These are phyloP conservation scores for Apodemia mormo DNA, from an alignment of 2,888 invertebrate genomes.

Conservation along the genomic window DNA sequence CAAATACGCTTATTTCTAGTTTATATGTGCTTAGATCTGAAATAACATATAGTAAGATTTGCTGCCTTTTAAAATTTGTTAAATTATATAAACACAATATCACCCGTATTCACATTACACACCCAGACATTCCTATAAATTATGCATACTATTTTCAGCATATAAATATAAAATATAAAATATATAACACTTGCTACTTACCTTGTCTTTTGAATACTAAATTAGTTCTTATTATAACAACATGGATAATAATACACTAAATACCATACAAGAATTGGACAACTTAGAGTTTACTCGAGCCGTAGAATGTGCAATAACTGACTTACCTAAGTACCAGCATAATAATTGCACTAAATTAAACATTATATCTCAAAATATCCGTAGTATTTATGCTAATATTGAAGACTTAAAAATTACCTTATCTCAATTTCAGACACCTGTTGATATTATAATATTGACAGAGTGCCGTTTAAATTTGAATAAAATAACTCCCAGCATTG, in stretches of 20 bases:
- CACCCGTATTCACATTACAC: background rate
- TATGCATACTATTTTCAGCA: background rate
- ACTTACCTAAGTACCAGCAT: slow-evolving; percentile 1
- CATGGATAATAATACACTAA: background rate
- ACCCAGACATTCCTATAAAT: background rate
- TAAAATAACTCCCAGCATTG: slow-evolving; percentile 18
- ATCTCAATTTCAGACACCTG: slow-evolving; percentile 7
- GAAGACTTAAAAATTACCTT: slow-evolving; percentile 17
- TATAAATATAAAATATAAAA: background rate
- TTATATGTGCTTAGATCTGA: background rate
- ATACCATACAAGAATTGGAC: slow-evolving; percentile 2
- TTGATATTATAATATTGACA: slow-evolving; percentile 26
- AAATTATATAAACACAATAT: background rate
- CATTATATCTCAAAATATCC: slow-evolving; percentile 20
- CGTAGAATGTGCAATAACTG: background rate
- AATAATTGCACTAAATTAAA: slow-evolving; percentile 1
- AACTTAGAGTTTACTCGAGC: background rate
- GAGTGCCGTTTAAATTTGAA: slow-evolving; percentile 25
- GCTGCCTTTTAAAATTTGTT: background rate
- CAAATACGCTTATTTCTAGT: background rate
- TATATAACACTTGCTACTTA: too few relatives aligned
- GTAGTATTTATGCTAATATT: slow-evolving; percentile 24
- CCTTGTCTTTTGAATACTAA: background rate
- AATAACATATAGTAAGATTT: background rate
- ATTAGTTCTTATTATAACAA: background rate